Evolutionary conservation across 2,797 vertebrate genomes (phyloP).

Genomic region (Amblyopsis hoosieri): DNA sequence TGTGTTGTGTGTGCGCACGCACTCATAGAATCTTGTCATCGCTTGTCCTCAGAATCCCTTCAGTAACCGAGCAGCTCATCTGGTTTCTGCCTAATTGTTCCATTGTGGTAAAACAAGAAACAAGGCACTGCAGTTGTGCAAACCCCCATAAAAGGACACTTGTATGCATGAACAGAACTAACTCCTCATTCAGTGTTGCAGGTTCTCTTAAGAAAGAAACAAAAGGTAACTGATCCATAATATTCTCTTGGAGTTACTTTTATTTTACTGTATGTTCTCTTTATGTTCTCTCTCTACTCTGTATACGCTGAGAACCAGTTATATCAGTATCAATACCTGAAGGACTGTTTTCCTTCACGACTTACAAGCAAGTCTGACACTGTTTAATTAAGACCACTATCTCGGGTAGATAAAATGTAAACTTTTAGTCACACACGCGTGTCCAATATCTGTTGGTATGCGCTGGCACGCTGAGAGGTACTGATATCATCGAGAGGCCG

Average conservation of each 20-base stretch:
- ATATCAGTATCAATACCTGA: too few relatives aligned
- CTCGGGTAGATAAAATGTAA: constrained; percentile 51
- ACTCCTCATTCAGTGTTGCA: constrained; percentile 19
- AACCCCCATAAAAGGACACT: not conserved
- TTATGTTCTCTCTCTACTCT: too few relatives aligned
- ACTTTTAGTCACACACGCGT: constrained; percentile 8
- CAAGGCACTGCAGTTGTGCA: constrained; percentile 5
- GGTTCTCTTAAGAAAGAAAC: constrained; percentile 23
- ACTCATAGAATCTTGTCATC: not conserved
- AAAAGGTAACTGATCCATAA: constrained; percentile 21
- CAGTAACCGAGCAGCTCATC: constrained; percentile 5
- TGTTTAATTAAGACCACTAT: constrained; percentile 51
- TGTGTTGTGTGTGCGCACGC: constrained; percentile 33
- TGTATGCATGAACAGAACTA: constrained; percentile 16
- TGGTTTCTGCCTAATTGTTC: constrained; percentile 20
- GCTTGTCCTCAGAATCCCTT: constrained; percentile 22
- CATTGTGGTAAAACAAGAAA: constrained; percentile 23
- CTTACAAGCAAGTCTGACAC: constrained; percentile 38
- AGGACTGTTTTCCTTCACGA: constrained; percentile 4
- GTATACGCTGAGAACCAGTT: too few relatives aligned
- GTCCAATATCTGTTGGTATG: too few relatives aligned
- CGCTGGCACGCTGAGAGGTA: too few relatives aligned
- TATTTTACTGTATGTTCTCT: too few relatives aligned
- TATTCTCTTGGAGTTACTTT: constrained; percentile 3
- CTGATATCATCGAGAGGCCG: too few relatives aligned